Evolutionary conservation across 2,888 invertebrate species (phyloP), one percentile per base, ranked within the genome.

Genomic region (Euclidia mi): DNA sequence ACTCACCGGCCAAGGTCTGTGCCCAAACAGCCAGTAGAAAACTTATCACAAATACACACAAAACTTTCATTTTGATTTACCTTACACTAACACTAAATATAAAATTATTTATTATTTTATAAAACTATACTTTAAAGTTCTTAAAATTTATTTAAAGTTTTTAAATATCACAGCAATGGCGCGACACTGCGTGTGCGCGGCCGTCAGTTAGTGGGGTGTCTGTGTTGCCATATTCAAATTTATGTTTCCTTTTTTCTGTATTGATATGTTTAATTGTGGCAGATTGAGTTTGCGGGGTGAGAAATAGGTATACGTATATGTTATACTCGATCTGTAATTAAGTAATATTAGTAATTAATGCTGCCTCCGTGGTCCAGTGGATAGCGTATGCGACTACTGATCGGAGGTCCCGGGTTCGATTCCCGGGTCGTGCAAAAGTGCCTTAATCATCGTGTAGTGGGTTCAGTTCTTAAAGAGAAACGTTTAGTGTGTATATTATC

Each of bases 1-100:
- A 92, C 93, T 93, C 65, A 92, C 92, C 93, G 50, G 86, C 83
- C 90, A 91, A 90, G 87, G 90, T 89, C 76, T 92, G 91, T 48
- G 88, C 91, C 59, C 87, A 84, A 70, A 88, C 72, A 56, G 87
- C 81, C 46, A 85, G 73, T 56, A 83, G 82, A 76, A 87, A 76
- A 18, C 59, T 80, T 69, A 61, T 84, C 70, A 66, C 80, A 62
- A 34, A 86, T 72, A 84, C 20, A 49, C 50, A 80, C 44, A 89
- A 76, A 81, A 74, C 76, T 58, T 71, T 75, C 55, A 74, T 83
- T 80, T 85, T 61, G 43, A 67, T 56, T 57, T 44, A 14, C 56
- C 44, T 55, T 18, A 62, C 65, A 66, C 63, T 60, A 56, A 11
- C 15, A 32, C 0, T 9, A 64, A 52, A 66, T 56, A 65, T 56